Percentiles rank a stretch among this genome's conserved stretches.
Conservation (phyloP, 2,113 vertebrate species). For the Podarcis raffonei region DNA sequence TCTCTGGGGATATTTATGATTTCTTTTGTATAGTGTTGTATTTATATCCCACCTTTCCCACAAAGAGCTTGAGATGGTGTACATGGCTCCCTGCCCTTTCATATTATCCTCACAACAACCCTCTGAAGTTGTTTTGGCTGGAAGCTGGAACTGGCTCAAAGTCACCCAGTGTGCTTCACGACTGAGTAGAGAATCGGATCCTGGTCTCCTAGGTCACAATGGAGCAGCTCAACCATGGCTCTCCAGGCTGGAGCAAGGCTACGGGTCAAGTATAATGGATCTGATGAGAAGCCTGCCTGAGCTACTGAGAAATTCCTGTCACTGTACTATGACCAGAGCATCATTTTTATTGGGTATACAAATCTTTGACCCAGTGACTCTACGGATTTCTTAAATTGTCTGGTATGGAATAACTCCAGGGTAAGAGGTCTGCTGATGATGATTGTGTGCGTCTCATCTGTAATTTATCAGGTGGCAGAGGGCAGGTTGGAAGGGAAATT, state of each 20-base stretch:
- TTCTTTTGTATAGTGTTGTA: too few species aligned
- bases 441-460: constrained; percentile 17
- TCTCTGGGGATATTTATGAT: too few species aligned
- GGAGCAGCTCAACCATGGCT: too few species aligned
- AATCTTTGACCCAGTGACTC: not conserved
- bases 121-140: not conserved
- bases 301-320: not conserved
- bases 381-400: not conserved
- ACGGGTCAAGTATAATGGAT: not conserved
- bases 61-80: not conserved
- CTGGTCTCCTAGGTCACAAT: too few species aligned
- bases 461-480: constrained; percentile 16
- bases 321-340: not conserved
- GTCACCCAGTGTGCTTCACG: too few species aligned
- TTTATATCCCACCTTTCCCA: not conserved
- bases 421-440: constrained; percentile 1
- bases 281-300: not conserved
- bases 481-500: constrained; percentile 25
- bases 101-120: not conserved
- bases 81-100: too few species aligned
- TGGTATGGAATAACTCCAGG: not conserved
- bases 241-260: too few species aligned
- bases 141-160: too few species aligned
- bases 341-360: not conserved
- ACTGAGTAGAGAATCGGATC: too few species aligned